Base-by-base conservation (phyloP, 2,888 invertebrate species). In the Lamproptera curius region DNA sequence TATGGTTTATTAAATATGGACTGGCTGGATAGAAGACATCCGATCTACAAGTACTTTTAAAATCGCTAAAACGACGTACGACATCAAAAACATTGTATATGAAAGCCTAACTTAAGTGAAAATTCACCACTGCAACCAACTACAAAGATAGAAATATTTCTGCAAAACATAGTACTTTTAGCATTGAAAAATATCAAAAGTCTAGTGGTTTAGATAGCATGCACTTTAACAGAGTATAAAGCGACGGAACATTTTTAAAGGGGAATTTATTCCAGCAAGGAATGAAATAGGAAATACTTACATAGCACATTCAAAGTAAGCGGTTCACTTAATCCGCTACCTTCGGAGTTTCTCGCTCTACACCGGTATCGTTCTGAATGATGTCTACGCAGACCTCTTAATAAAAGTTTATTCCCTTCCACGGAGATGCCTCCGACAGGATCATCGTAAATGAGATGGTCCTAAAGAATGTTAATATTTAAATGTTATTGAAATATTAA, bases 361-460 rank as follows among this genome's bases (percentile, higher is more conserved):
- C 96, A 96, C 17, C 94, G 90, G 74, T 96, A 97, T 46, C 93
- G 91, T 1, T 95, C 94, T 0, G 92, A 91, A 60, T 93, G 93
- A 57, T 91, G 91, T 56, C 93, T 89, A 56, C 91, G 89, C 56
- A 96, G 81, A 46, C 90, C 90, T 63, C 91, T 90, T 48, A 95
- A 85, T 52, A 92, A 89, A 63, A 96, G 82, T 53, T 91, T 92
- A 70, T 91, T 90, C 46, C 91, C 91, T 55, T 91, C 90, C 14
- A 93, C 89, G 36, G 92, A 83, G 46, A 93, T 87, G 0, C 93
- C 93, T 1, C 89, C 90, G 16, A 90, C 88, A 4, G 92, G 91
- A 66, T 93, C 92, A 57, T 92, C 92, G 40, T 89, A 82, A 40
- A 94, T 84, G 42, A 90, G 80, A 55, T 90, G 90, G 31, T 91